Evolutionary conservation across 1,140 invertebrate genomes (phyloP).

Genomic region (Leptopilina boulardi): DNA sequence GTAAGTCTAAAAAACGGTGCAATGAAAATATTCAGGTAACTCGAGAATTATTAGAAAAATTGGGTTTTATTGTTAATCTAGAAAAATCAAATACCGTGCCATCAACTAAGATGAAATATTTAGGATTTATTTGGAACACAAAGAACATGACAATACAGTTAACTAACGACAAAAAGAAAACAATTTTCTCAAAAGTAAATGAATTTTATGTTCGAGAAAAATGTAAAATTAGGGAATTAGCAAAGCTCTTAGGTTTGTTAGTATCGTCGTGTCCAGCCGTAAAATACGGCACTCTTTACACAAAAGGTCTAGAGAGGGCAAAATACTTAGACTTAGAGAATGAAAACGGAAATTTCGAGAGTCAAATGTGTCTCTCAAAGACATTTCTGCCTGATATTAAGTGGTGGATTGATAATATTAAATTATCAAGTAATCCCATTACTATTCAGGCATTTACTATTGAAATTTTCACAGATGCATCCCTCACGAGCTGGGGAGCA

Average conservation of each 20-base stretch:
- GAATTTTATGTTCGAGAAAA: neutral
- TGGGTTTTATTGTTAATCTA: neutral
- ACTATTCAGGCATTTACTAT: no score
- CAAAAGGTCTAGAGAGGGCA: slow-evolving; percentile 40
- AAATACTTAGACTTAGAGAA: slow-evolving; percentile 30
- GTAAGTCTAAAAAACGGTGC: no score
- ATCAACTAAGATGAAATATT: neutral
- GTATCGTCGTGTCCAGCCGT: slow-evolving; percentile 38
- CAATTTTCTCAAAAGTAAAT: neutral
- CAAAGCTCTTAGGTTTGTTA: slow-evolving; percentile 33
- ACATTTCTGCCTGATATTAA: neutral
- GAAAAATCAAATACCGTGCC: neutral
- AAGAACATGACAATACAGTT: neutral
- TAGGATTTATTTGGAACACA: slow-evolving; percentile 32
- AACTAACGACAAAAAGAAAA: slow-evolving; percentile 35
- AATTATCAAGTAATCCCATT: slow-evolving; percentile 18
- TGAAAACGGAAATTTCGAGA: slow-evolving; percentile 30
- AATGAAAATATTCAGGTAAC: neutral
- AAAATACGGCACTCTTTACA: slow-evolving; percentile 41
- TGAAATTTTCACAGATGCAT: neutral
- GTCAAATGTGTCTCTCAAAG: neutral
- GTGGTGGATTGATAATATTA: slow-evolving; percentile 12
- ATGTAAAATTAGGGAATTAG: slow-evolving; percentile 38
- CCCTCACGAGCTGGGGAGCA: slow-evolving; percentile 49
- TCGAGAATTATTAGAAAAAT: neutral